Conservation (phyloP, 1,140 invertebrate species). For the Papilio polyxenes region DNA sequence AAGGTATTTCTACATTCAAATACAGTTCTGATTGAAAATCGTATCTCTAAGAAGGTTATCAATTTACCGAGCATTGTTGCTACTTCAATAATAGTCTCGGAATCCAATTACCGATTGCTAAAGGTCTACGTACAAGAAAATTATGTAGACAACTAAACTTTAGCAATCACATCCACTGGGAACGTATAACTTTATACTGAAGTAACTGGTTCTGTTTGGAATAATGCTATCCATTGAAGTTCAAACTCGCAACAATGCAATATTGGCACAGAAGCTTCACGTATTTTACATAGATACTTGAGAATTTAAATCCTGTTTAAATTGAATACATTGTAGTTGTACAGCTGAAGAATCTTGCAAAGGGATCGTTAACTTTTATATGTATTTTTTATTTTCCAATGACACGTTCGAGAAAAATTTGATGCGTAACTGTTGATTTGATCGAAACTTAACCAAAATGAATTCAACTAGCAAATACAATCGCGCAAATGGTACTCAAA, state of each 20-base stretch:
- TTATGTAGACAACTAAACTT: slow-evolving; percentile 18
- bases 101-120: slow-evolving; percentile 9
- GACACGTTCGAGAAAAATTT: not conserved
- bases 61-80: slow-evolving; percentile 1
- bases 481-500: no score
- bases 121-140: slow-evolving; percentile 14
- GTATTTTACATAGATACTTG: slow-evolving; percentile 27
- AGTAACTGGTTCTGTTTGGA: slow-evolving; percentile 1
- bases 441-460: not conserved
- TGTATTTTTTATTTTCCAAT: not conserved
- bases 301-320: slow-evolving; percentile 19
- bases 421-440: not conserved
- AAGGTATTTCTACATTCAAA: not conserved
- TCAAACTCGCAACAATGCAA: slow-evolving; percentile 19
- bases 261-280: not conserved
- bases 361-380: not conserved
- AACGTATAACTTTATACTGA: slow-evolving; percentile 18
- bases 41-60: not conserved
- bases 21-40: not conserved
- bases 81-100: slow-evolving; percentile 9
- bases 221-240: slow-evolving; percentile 23
- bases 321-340: slow-evolving; percentile 19
- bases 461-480: no score
- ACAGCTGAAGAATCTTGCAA: not conserved
- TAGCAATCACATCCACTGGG: slow-evolving; percentile 11